Conservation (phyloP, 2,888 invertebrate genomes). For the Branchellion lobata region DNA sequence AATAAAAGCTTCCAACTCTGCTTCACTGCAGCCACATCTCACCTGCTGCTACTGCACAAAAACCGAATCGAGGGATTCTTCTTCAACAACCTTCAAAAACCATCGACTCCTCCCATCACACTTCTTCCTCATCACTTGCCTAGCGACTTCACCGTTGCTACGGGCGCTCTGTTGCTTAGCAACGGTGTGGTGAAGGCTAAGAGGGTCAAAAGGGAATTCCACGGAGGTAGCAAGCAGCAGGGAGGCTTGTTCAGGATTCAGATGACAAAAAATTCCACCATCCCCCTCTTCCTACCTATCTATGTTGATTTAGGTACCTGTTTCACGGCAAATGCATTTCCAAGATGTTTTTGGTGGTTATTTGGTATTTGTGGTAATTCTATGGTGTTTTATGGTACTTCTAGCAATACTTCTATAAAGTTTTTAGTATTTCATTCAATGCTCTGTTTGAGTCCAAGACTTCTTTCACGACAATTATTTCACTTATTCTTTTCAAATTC, state of each 20-base stretch:
- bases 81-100: background rate
- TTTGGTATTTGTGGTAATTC: too few relatives aligned
- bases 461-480: too few relatives aligned
- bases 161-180: background rate
- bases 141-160: background rate
- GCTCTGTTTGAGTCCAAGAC: too few relatives aligned
- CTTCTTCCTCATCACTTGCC: background rate
- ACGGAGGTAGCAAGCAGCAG: constrained; percentile 4
- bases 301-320: background rate
- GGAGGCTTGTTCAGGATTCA: background rate
- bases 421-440: too few relatives aligned
- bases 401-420: too few relatives aligned
- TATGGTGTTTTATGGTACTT: too few relatives aligned
- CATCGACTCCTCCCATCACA: background rate
- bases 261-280: background rate
- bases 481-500: too few relatives aligned
- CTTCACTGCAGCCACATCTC: background rate
- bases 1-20: too few relatives aligned
- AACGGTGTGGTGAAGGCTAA: background rate
- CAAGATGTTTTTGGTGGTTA: too few relatives aligned
- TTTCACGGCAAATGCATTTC: too few relatives aligned
- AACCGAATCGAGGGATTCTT: background rate
- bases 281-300: background rate
- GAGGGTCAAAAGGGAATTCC: background rate
- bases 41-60: background rate